Evolutionary conservation across 2,797 vertebrate species (phyloP).

Genomic region (Chelmon rostratus): DNA sequence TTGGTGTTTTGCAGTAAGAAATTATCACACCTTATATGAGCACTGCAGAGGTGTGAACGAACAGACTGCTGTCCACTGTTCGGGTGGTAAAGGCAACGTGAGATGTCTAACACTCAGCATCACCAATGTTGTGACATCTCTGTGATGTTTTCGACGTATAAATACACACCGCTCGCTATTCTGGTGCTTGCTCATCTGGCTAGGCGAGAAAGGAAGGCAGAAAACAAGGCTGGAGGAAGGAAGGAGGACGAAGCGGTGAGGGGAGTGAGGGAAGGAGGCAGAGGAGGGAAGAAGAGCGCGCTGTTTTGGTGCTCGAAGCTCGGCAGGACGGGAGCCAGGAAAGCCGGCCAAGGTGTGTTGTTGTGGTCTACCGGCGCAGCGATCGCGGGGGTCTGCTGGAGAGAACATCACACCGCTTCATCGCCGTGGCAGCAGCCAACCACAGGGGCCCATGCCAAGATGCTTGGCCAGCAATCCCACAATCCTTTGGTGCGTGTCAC

Average conservation of each 20-base stretch:
- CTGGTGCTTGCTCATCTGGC: slow-evolving; percentile 63
- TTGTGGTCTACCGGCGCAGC: slow-evolving; percentile 82
- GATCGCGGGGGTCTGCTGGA: slow-evolving; percentile 82
- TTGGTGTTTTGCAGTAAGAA: slow-evolving; percentile 44
- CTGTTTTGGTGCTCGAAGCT: slow-evolving; percentile 46
- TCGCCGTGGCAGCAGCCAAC: slow-evolving; percentile 85
- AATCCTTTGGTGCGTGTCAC: slow-evolving; percentile 81
- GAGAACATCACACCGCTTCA: slow-evolving; percentile 90
- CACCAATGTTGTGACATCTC: slow-evolving; percentile 72
- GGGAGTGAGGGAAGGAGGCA: slow-evolving; percentile 5
- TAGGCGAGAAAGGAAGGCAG: slow-evolving; percentile 49
- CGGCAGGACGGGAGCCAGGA: slow-evolving; percentile 81
- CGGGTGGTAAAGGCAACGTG: slow-evolving; percentile 56
- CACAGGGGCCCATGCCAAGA: slow-evolving; percentile 79
- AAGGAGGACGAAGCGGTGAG: not conserved
- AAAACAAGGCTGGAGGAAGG: slow-evolving; percentile 29
- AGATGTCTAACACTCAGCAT: slow-evolving; percentile 74
- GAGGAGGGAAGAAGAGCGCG: slow-evolving; percentile 22
- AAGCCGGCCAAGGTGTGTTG: slow-evolving; percentile 85
- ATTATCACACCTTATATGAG: slow-evolving; percentile 65
- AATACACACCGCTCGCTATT: slow-evolving; percentile 64
- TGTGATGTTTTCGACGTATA: slow-evolving; percentile 60
- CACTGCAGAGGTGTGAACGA: slow-evolving; percentile 72
- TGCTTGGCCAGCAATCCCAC: slow-evolving; percentile 80
- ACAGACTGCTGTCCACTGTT: slow-evolving; percentile 73